A percentile compares a stretch with the other conserved stretches of the same genome.
phyloP scores from a whole-genome alignment of 2,113 vertebrate genomes.

The Pelecanus crispus region DNA sequence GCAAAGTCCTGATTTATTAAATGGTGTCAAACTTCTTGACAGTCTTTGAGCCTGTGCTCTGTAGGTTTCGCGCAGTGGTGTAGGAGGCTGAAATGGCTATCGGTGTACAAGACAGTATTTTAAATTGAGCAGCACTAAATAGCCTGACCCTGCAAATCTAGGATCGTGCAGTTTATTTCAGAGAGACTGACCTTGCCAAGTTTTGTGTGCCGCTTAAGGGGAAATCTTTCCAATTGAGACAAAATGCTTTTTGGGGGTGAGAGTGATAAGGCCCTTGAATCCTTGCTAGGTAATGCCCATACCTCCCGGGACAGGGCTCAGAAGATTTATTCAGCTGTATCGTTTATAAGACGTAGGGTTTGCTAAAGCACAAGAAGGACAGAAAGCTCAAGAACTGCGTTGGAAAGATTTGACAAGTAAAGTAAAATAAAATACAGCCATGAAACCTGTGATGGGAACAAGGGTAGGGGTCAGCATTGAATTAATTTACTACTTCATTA shows the following conservation, averaged over 20 bases:
- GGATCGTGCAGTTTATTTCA: neutral
- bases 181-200: neutral
- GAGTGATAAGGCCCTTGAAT: neutral
- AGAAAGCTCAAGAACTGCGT: neutral
- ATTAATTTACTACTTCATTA: neutral
- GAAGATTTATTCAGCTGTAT: neutral
- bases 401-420: neutral
- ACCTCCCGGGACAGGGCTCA: neutral
- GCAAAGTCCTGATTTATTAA: slow-evolving; percentile 31
- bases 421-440: neutral
- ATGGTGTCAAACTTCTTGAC: neutral
- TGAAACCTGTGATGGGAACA: neutral
- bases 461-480: neutral
- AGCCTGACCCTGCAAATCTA: neutral
- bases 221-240: neutral
- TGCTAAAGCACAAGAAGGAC: neutral
- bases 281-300: neutral
- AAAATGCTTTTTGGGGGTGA: neutral
- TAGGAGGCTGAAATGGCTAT: neutral
- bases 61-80: neutral
- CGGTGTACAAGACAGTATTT: neutral
- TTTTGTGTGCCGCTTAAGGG: neutral
- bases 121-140: neutral
- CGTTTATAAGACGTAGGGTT: neutral
- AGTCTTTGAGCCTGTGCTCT: neutral